Conservation (phyloP, 2,797 vertebrate genomes). For the Anguilla pacifica region DNA sequence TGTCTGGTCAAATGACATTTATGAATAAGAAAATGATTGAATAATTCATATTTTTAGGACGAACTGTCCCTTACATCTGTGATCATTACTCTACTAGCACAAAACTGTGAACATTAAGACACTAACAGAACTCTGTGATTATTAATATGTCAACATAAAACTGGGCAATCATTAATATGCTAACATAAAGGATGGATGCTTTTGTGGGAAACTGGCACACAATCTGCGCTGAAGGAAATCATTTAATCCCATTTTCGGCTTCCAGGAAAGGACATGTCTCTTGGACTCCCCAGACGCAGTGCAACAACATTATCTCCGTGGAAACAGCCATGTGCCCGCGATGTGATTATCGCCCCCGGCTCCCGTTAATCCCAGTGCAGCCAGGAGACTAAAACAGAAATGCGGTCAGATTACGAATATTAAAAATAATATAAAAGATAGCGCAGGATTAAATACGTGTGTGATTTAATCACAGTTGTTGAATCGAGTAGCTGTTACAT, state of each 20-base stretch:
- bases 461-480: slow-evolving; percentile 24
- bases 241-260: slow-evolving; percentile 19
- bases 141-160: not conserved
- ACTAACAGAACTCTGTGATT: not conserved
- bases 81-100: not conserved
- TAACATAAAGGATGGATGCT: not conserved
- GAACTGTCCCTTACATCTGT: not conserved
- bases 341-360: not conserved
- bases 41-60: not conserved
- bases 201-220: not conserved
- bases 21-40: not conserved
- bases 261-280: slow-evolving; percentile 28
- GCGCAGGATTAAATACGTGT: slow-evolving; percentile 22
- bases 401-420: slow-evolving; percentile 22
- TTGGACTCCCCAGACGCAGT: slow-evolving; percentile 57
- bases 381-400: not conserved
- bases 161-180: not conserved
- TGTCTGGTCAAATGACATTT: not conserved
- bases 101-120: not conserved
- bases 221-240: not conserved
- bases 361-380: slow-evolving; percentile 10
- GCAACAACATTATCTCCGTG: not conserved
- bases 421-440: slow-evolving; percentile 14
- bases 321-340: not conserved
- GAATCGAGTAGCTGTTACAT: slow-evolving; percentile 21